phyloP scores from a whole-genome alignment of 2,797 vertebrate species.

The Muscicapa striata region DNA sequence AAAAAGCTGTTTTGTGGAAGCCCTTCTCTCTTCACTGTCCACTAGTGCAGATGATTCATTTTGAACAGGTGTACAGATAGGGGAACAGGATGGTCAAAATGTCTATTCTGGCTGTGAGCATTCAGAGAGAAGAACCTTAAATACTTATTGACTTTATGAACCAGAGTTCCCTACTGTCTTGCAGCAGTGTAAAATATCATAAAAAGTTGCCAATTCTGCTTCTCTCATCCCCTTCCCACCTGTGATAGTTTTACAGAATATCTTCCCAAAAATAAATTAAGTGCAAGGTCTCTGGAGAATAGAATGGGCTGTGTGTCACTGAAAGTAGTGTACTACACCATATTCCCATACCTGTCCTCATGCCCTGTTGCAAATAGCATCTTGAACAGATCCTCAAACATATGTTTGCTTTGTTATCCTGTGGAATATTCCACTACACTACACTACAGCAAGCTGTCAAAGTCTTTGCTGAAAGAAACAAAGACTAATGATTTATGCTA shows the following conservation, averaged over 20 bases:
- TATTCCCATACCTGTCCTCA: not conserved
- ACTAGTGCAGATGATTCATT: conserved; percentile 15
- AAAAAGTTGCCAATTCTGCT: not conserved
- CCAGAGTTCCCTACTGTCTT: not conserved
- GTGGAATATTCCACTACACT: conserved; percentile 21
- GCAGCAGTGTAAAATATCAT: not conserved
- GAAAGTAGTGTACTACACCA: not conserved
- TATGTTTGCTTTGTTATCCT: conserved; percentile 19
- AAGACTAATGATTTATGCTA: conserved; percentile 40
- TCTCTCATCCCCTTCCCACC: not conserved
- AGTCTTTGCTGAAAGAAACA: conserved; percentile 24
- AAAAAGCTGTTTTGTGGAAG: not conserved
- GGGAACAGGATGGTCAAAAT: not conserved
- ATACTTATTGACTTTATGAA: not conserved
- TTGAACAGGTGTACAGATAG: conserved; percentile 8
- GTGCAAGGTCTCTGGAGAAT: not conserved
- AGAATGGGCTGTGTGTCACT: not conserved
- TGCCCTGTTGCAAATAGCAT: not conserved
- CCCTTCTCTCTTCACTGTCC: conserved; percentile 10
- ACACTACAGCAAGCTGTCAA: conserved; percentile 19
- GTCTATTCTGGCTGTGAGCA: not conserved
- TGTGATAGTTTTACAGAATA: not conserved
- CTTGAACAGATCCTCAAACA: not conserved
- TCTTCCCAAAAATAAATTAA: not conserved
- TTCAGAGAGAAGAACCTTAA: conserved; percentile 18